phyloP scores from a whole-genome alignment of 2,888 invertebrate species.

The Drosophila merina region DNA sequence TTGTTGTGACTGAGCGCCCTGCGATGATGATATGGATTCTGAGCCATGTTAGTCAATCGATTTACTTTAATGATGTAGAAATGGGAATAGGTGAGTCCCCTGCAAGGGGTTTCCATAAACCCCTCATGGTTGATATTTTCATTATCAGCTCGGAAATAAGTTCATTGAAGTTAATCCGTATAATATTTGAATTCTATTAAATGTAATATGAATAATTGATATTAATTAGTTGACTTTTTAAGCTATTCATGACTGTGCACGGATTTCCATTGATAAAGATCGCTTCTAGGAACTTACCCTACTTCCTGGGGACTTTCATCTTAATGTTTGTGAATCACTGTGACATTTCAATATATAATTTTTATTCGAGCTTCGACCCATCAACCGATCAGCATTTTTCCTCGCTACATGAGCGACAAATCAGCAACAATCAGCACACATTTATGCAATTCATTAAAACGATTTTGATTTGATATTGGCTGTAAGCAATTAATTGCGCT shows the following conservation, averaged over 20 bases:
- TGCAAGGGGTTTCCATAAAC: background rate
- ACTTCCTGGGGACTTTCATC: background rate
- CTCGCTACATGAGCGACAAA: conserved; percentile 47
- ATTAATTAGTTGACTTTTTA: background rate
- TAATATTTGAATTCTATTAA: background rate
- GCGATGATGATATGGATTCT: conserved; percentile 27
- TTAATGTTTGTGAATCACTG: conserved; percentile 10
- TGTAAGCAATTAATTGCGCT: conserved; percentile 69
- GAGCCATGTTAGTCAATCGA: conserved; percentile 23
- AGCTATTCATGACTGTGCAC: background rate
- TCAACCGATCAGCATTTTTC: conserved; percentile 46
- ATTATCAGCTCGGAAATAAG: background rate
- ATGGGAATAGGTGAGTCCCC: conserved; percentile 15
- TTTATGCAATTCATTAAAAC: conserved; percentile 75
- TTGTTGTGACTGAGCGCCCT: conserved; percentile 13
- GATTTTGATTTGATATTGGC: conserved; percentile 71
- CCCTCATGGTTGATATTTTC: background rate
- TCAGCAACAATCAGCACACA: conserved; percentile 63
- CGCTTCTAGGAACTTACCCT: background rate
- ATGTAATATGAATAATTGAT: background rate
- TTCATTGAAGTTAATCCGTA: background rate
- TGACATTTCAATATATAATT: conserved; percentile 15
- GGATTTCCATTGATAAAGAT: background rate
- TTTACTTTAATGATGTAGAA: conserved; percentile 3
- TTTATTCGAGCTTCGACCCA: conserved; percentile 13